Conservation (phyloP, 2,113 vertebrate species). For the Camelus bactrianus region DNA sequence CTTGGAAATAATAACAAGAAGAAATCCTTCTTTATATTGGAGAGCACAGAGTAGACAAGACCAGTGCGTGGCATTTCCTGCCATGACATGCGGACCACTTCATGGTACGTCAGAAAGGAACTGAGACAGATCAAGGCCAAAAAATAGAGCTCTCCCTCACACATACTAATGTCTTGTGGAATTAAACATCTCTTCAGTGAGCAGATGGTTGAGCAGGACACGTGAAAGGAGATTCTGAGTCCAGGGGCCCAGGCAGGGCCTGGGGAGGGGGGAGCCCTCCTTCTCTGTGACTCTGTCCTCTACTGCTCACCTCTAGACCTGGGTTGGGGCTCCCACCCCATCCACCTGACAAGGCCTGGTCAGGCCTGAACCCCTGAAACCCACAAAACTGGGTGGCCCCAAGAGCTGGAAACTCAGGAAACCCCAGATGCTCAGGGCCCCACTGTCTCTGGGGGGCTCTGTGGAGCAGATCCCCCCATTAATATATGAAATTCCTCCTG, state of each 20-base stretch:
- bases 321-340: background rate
- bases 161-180: background rate
- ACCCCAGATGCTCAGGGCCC: constrained; percentile 76
- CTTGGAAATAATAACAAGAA: background rate
- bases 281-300: constrained; percentile 48
- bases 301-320: background rate
- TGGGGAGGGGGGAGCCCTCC: background rate
- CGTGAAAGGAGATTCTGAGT: background rate
- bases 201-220: background rate
- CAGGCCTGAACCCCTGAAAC: background rate
- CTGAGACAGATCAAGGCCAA: background rate
- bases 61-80: background rate
- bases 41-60: background rate
- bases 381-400: constrained; percentile 51
- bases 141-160: background rate
- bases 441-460: background rate
- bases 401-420: constrained; percentile 80
- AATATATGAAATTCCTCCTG: constrained; percentile 84
- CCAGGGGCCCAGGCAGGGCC: constrained; percentile 12
- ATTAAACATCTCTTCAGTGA: background rate
- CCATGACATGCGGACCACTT: background rate
- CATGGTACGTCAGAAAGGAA: background rate
- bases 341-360: background rate
- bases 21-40: background rate
- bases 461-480: constrained; percentile 66